Evolutionary conservation across 23 tunicate species (phyloP), one percentile per base, ranked within the genome.

Genomic region (Pegea sp.): DNA sequence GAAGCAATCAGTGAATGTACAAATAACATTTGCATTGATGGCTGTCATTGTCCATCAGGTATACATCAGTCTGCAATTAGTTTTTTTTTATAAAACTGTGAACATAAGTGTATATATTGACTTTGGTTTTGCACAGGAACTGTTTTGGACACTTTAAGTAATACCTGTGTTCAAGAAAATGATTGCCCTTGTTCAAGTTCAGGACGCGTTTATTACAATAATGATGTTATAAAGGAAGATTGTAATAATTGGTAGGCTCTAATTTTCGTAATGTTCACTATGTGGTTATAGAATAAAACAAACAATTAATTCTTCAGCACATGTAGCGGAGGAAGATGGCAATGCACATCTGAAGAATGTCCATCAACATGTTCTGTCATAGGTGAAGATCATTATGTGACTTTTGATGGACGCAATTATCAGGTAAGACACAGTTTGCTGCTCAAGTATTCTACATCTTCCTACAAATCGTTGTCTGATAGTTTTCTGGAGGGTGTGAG

Each of bases 221-320:
- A 67, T n/a, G 71, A 84, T 4, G 63, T 63, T 5, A 68, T 84
- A 44, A 56, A 52, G 30, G 67, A 74, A 59, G 86, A 84, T 42
- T 84, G 95, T 65, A 84, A 84, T 50, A 63, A 73, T 56, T 84
- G 92, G 92, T 79, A 60, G n/a, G n/a, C n/a, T n/a, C n/a, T n/a
- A n/a, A n/a, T n/a, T n/a, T n/a, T n/a, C n/a, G n/a, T n/a, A n/a
- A n/a, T n/a, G n/a, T n/a, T n/a, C n/a, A n/a, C n/a, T n/a, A n/a
- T n/a, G n/a, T n/a, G n/a, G n/a, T n/a, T n/a, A n/a, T n/a, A n/a
- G n/a, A n/a, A n/a, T n/a, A n/a, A n/a, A n/a, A n/a, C n/a, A n/a
- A n/a, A n/a, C n/a, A n/a, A n/a, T n/a, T n/a, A n/a, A n/a, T n/a
- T 38, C 11, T 4, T 23, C 53, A 79, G 95, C 61, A 84, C 84